Evolutionary conservation across 2,888 invertebrate species (phyloP), one percentile per base, ranked within the genome.

Genomic region (Asteroscopus sphinx): DNA sequence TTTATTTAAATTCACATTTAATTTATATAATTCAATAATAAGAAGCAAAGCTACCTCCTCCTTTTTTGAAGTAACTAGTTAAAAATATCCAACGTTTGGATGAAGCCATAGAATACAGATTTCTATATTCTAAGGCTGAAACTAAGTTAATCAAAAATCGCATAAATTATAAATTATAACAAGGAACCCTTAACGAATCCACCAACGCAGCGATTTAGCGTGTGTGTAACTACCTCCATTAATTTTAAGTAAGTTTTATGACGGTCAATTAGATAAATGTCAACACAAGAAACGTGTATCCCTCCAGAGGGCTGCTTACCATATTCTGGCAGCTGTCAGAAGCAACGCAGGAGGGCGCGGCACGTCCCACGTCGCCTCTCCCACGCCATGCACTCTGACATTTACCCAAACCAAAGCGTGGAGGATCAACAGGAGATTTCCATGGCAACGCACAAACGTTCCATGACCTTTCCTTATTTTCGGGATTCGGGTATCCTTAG

Each of bases 381-480:
- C 74, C 67, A 75, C 79, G 35, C 62, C 62, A 61, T 79, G 79
- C 80, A 82, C 88, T 87, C 79, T 89, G 90, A 85, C 88, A 88
- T 91, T 90, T 85, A 62, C 51, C 36, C 33, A 54, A 46, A 37
- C 36, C 33, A 54, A 46, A 37, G 49, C 62, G 51, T 40, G 33
- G 56, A 64, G 71, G 77, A 86, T 87, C 88, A 89, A 90, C 92
- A 88, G 84, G 83, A 86, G 76, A 88, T 91, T 77, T 65, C 82
- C 81, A 89, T 90, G 82, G 80, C 75, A 80, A 93, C 91, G 76
- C 54, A 45, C 53, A 73, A 77, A 77, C 72, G 67, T 70, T 72
- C 67, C 76, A 65, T 82, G 82, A 87, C 89, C 87, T 88, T 90
- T 87, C 79, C 85, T 79, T 76, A 68, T 78, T 82, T 76, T 56